These are phyloP conservation scores for Hyposoter didymator DNA, from an alignment of 2,888 invertebrate genomes.

Conservation along the genomic window DNA sequence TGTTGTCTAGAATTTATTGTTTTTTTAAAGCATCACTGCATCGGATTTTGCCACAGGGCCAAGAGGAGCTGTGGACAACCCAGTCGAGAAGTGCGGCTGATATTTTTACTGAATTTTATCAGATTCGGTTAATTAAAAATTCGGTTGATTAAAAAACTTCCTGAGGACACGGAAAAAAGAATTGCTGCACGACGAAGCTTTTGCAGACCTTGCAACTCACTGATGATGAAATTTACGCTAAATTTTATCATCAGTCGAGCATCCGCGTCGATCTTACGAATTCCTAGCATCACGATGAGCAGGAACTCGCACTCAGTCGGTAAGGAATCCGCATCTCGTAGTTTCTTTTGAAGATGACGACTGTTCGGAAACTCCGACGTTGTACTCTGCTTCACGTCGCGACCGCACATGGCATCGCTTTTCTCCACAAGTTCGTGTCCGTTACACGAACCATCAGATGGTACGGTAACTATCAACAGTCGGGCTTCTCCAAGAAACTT, in stretches of 20 bases:
- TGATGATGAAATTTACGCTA: background rate
- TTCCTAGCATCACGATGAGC: background rate
- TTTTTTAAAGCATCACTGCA: too few relatives aligned
- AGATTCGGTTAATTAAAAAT: too few relatives aligned
- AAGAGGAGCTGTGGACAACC: too few relatives aligned
- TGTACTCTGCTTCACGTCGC: too few relatives aligned
- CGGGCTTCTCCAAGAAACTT: background rate
- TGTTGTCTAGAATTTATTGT: too few relatives aligned
- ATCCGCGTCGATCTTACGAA: constrained; percentile 17
- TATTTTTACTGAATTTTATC: too few relatives aligned
- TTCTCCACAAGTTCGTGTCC: background rate
- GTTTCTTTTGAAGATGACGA: background rate
- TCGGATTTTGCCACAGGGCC: too few relatives aligned
- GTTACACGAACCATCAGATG: background rate
- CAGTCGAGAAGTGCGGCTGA: too few relatives aligned
- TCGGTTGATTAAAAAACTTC: too few relatives aligned
- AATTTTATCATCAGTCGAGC: constrained; percentile 36
- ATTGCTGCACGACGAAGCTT: background rate
- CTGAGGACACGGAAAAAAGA: background rate
- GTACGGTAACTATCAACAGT: background rate
- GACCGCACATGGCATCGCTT: too few relatives aligned
- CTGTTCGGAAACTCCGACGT: background rate
- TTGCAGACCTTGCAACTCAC: background rate
- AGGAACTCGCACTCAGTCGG: background rate
- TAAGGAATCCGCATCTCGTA: background rate